Base-by-base conservation (phyloP, 2,888 invertebrate genomes). In the Spicauda simplicius region DNA sequence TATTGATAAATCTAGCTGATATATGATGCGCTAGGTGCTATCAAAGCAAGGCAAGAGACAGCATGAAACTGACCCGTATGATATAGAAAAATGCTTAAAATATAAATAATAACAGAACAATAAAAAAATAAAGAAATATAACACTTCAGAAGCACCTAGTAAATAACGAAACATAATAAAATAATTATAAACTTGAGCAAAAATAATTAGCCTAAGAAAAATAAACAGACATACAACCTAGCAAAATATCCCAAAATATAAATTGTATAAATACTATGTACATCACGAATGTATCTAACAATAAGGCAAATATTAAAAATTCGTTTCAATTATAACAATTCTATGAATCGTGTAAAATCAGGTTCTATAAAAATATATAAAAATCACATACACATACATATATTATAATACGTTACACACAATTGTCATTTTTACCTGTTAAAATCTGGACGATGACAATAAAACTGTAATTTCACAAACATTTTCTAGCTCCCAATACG, bases 401-500 rank as follows among this genome's bases (percentile, higher is more conserved):
- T 30, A 53, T 45, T 53, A 59, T 61, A 41, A 41, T 61, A 30
- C 11, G 11, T 53, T 52, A 60, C 14, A 59, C 45, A 61, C 41
- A 67, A 45, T 62, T 61, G 54, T 56, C 60, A 41, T 61, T 70
- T 71, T 79, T 80, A 80, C 80, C 80, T 80, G 70, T 76, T 76
- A 76, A 69, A 78, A 74, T 73, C 78, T 71, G 61, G 77, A 76
- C 67, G 76, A 70, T 69, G 75, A 77, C 75, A 78, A 75, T 76
- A 78, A 76, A 74, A 76, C 70, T 73, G 76, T 76, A 76, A 80
- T 76, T 72, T 78, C 76, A 78, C 73, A 80, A 72, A 78, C 75
- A 78, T 78, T 77, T 69, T 77, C 78, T 78, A 78, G 72, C 72
- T 78, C 77, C 77, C 78, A 76, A 77, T 74, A 75, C 73, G 74